Conservation (phyloP, 2,888 invertebrate species). For the Nephrotoma flavescens region DNA sequence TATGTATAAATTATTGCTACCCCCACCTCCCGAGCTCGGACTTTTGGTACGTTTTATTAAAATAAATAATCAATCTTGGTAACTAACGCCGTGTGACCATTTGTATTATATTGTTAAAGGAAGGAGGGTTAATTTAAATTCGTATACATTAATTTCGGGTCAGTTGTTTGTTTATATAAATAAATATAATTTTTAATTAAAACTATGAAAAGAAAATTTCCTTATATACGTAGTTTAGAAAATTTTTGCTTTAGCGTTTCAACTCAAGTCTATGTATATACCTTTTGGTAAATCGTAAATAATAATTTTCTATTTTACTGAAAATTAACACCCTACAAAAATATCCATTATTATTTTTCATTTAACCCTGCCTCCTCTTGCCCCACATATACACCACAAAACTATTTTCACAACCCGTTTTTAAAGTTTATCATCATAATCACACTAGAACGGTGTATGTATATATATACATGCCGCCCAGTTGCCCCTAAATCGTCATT, state of each 20-base stretch:
- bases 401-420: not conserved
- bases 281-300: not conserved
- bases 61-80: not conserved
- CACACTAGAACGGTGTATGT: not conserved
- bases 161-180: not conserved
- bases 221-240: not conserved
- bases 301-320: not conserved
- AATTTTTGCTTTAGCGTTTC: not conserved
- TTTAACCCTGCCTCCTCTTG: not conserved
- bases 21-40: not conserved
- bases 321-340: not conserved
- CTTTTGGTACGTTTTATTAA: not conserved
- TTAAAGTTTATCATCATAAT: not conserved
- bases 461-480: not conserved
- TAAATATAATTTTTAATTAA: not conserved
- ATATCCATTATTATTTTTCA: not conserved
- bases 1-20: not conserved
- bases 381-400: not conserved
- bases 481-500: conserved; percentile 1
- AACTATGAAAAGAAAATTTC: not conserved
- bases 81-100: conserved; percentile 1
- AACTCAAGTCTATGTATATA: not conserved
- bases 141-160: conserved; percentile 3
- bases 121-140: not conserved
- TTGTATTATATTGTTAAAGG: not conserved